A percentile compares a stretch with the other conserved stretches of the same genome.
Evolutionary conservation across 1,140 invertebrate genomes (phyloP).

Genomic region (Cyphomyrmex costatus): DNA sequence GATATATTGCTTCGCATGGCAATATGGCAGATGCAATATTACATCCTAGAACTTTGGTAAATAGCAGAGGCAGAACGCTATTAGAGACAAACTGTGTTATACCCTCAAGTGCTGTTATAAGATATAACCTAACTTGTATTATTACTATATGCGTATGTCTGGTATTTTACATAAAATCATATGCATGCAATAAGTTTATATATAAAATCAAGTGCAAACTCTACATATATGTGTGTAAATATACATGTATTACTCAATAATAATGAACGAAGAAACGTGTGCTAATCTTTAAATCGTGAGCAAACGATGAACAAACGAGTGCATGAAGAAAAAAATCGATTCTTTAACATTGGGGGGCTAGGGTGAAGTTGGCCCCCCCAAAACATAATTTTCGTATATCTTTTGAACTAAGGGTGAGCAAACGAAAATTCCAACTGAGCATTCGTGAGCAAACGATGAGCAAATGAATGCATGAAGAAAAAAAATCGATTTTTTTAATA

Average conservation of each 20-base stretch:
- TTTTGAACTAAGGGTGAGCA: no score
- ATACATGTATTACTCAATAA: background rate
- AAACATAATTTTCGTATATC: no score
- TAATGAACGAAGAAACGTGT: background rate
- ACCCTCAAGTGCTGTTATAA: conserved; percentile 55
- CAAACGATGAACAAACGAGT: no score
- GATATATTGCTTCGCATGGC: conserved; percentile 51
- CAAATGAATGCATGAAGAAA: no score
- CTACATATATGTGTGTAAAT: background rate
- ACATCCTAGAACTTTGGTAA: conserved; percentile 57
- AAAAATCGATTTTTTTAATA: no score
- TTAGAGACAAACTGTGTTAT: conserved; percentile 61
- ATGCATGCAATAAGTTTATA: background rate
- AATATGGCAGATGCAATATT: conserved; percentile 62
- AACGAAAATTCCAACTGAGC: no score
- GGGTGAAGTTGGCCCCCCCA: no score
- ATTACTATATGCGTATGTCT: conserved; percentile 31
- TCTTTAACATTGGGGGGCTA: no score
- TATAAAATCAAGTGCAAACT: conserved; percentile 11
- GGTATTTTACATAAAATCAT: conserved; percentile 25
- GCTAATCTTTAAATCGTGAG: background rate
- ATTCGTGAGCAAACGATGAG: no score
- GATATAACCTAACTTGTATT: conserved; percentile 53
- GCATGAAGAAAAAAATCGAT: no score
- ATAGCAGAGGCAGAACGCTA: conserved; percentile 57